Evolutionary conservation across 2,797 vertebrate species (phyloP).

Genomic region (Esox masquinongy): DNA sequence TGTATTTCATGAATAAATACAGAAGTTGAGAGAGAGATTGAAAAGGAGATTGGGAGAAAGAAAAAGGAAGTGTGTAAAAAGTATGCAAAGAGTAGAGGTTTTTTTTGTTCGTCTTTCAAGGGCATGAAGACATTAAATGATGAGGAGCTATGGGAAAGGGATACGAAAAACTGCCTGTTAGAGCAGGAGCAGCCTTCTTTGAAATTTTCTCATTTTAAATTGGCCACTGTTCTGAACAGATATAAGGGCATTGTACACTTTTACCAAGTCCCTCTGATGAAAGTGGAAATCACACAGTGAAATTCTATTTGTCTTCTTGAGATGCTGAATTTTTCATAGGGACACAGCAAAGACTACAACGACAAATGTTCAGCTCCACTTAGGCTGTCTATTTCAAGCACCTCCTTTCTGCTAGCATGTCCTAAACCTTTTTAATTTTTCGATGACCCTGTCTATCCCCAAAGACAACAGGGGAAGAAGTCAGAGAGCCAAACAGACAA

Average conservation of each 20-base stretch:
- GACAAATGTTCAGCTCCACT: background rate
- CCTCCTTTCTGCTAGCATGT: background rate
- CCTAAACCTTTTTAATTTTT: background rate
- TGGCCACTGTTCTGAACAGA: background rate
- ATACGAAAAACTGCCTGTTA: background rate
- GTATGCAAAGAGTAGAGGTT: too few species aligned
- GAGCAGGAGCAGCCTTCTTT: background rate
- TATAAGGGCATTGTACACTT: background rate
- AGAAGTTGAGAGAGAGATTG: background rate
- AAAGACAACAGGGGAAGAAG: background rate
- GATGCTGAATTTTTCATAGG: background rate
- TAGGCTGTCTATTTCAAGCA: background rate
- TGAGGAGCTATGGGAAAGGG: background rate
- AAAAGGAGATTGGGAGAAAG: background rate
- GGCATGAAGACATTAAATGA: background rate
- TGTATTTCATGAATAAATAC: background rate
- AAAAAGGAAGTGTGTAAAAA: background rate
- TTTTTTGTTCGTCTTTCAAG: background rate
- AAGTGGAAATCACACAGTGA: background rate
- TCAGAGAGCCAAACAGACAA: conserved; percentile 15
- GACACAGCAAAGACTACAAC: background rate
- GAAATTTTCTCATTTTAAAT: background rate
- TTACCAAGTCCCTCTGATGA: background rate
- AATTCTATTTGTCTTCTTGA: background rate
- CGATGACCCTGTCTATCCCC: background rate